Evolutionary conservation across 2,888 invertebrate genomes (phyloP), one percentile per base, ranked within the genome.

Genomic region (Amiota mariae): DNA sequence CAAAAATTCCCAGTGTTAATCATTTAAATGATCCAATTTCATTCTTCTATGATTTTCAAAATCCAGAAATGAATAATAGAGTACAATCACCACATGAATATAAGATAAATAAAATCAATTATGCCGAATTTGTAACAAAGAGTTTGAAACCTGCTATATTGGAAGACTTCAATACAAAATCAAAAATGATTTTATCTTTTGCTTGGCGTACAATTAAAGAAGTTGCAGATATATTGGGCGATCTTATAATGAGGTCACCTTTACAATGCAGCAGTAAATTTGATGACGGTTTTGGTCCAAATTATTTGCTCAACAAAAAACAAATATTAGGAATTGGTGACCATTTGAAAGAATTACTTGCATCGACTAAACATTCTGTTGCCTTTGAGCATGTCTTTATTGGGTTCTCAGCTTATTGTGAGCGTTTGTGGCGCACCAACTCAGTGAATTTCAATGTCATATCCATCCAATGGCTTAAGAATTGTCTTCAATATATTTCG

Each of bases 161-260:
- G 71, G 87, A 90, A 47, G 85, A 89, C 24, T 89, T 92, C 0
- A 84, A 82, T 49, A 86, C 87, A 1, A 94, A 94, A 0, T 93
- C 97, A 0, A 97, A 98, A 89, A 94, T 95, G 93, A 92, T 98
- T n/a, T 90, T 98, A 15, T 92, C 98, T 0, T 97, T 96, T 86
- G 96, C 97, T 0, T 99, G 99, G 99, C 92, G 98, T 75, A 94
- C 96, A 6, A 94, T 98, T 66, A 98, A 98, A 90, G 98, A 98
- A 92, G 94, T 93, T 0, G 93, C 93, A 0, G 89, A 95, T 10
- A 90, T 96, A 3, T 91, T 96, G 13, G 94, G 95, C 0, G 92
- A 92, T 63, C 90, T 95, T 49, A 91, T 92, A 0, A 88, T 91
- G 0, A 90, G 91, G 36, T 91, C 92, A n/a, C 90, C 91, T 0